Conservation (phyloP, 2,797 vertebrate genomes). For the Gallirallus australis region DNA sequence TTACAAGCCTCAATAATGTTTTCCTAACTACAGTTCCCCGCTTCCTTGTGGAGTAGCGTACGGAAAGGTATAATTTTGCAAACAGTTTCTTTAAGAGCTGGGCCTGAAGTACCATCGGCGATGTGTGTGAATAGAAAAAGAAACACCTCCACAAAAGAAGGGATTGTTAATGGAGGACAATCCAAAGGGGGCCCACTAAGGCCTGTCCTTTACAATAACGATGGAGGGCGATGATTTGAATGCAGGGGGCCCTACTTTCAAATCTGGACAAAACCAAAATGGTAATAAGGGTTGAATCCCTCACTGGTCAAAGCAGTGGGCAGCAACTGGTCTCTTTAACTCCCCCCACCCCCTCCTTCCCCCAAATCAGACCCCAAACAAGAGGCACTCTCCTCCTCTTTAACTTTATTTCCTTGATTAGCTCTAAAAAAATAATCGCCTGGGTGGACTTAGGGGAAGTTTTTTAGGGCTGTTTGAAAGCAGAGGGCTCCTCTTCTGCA, state of each 20-base stretch:
- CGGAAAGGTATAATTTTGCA: conserved; percentile 92
- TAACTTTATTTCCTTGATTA: conserved; percentile 75
- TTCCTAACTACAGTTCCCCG: conserved; percentile 67
- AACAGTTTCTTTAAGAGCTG: conserved; percentile 89
- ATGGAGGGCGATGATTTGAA: conserved; percentile 88
- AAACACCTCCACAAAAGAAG: conserved; percentile 88
- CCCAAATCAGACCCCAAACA: conserved; percentile 61
- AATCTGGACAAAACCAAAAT: conserved; percentile 85
- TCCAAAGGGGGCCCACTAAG: conserved; percentile 85
- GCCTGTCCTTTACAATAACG: conserved; percentile 89
- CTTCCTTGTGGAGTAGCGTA: conserved; percentile 82
- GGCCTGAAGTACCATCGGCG: conserved; percentile 86
- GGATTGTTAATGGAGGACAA: conserved; percentile 79
- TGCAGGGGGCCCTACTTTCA: conserved; percentile 85
- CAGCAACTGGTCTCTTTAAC: conserved; percentile 69
- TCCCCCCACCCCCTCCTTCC: conserved; percentile 41
- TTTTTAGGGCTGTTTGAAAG: conserved; percentile 25
- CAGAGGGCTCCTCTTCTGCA: conserved; percentile 15
- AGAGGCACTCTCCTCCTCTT: conserved; percentile 71
- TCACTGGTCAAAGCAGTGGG: conserved; percentile 76
- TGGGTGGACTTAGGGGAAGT: background rate
- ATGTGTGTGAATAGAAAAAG: conserved; percentile 86
- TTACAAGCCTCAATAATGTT: conserved; percentile 76
- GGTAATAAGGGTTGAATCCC: conserved; percentile 84
- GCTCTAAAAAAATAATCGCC: conserved; percentile 55